Evolutionary conservation across 2,113 vertebrate species (phyloP), one percentile per base, ranked within the genome.

Genomic region (Nyctereutes procyonoides): DNA sequence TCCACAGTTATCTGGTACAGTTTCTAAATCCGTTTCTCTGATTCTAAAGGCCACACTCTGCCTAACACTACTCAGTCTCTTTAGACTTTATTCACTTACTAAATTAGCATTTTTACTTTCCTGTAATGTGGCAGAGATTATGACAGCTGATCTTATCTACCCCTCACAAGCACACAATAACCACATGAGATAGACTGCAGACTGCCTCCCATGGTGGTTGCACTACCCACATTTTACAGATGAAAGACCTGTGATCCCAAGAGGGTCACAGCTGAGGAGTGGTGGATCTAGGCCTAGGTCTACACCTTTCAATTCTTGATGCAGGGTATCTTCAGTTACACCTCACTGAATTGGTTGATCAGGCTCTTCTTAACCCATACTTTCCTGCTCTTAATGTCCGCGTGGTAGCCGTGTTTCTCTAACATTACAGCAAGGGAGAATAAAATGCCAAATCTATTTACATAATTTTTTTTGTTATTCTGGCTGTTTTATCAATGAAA

Each of bases 401-500:
- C 7, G 17, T 35, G 8, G 67, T 85, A 62, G 30, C 51, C 88
- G 32, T 85, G 11, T 58, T 87, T 96, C 85, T 84, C 53, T 38
- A 51, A 69, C 9, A 51, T 56, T 86, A 26, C 2, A 90, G 9
- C 13, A 74, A 48, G 16, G 14, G 4, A 73, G 67, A 69, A 19
- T 69, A 92, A 84, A 92, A 26, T 97, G 30, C 12, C 26, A 1
- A 67, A 28, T 87, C 80, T 96, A 76, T 69, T 94, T 88, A 71
- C 7, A 16, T 55, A 4, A 51, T 30, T 58, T 81, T 17, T 79
- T 79, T 97, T 60, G 94, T 83, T n/a, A 92, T 92, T 92, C 48
- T 88, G 51, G n/a, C 4, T 84, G 32, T 80, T 11, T 80, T 88
- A 88, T 93, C 11, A 43, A 16, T 76, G 76, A 94, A 90, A 88